phyloP scores from a whole-genome alignment of 1,140 invertebrate genomes.

The Megalonaias nervosa region DNA sequence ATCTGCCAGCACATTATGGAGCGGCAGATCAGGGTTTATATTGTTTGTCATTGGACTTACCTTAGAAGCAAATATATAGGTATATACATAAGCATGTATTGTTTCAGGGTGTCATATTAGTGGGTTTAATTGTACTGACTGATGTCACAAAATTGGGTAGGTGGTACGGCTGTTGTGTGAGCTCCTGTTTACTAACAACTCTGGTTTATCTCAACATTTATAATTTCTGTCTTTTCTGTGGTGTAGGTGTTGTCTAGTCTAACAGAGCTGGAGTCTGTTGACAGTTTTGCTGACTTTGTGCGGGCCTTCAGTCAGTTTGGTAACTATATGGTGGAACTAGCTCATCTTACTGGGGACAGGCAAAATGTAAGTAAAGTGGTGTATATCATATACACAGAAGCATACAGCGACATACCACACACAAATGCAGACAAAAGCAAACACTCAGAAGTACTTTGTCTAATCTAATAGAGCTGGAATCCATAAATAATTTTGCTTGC shows the following conservation, averaged over 20 bases:
- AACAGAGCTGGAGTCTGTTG: constrained; percentile 86
- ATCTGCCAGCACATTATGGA: too few relatives aligned
- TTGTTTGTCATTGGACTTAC: too few relatives aligned
- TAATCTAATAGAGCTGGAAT: too few relatives aligned
- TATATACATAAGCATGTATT: not conserved
- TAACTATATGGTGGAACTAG: constrained; percentile 98
- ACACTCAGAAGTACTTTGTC: too few relatives aligned
- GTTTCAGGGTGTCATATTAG: not conserved
- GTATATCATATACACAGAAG: not conserved
- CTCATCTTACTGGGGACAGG: constrained; percentile 86
- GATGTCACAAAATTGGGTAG: not conserved
- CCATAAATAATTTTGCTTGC: too few relatives aligned
- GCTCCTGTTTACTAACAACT: not conserved
- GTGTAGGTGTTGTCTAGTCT: constrained; percentile 71
- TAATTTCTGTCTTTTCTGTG: constrained; percentile 3
- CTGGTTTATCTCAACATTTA: not conserved
- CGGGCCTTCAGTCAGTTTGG: constrained; percentile 99
- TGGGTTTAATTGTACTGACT: not conserved
- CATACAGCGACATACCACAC: too few relatives aligned
- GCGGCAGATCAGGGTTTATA: not conserved
- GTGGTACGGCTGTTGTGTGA: not conserved
- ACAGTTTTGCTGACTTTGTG: constrained; percentile 99
- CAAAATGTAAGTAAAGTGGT: constrained; percentile 71
- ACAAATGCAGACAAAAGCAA: too few relatives aligned
- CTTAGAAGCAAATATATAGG: not conserved